phyloP scores from a whole-genome alignment of 2,888 invertebrate genomes.

The Ophion ellenae region DNA sequence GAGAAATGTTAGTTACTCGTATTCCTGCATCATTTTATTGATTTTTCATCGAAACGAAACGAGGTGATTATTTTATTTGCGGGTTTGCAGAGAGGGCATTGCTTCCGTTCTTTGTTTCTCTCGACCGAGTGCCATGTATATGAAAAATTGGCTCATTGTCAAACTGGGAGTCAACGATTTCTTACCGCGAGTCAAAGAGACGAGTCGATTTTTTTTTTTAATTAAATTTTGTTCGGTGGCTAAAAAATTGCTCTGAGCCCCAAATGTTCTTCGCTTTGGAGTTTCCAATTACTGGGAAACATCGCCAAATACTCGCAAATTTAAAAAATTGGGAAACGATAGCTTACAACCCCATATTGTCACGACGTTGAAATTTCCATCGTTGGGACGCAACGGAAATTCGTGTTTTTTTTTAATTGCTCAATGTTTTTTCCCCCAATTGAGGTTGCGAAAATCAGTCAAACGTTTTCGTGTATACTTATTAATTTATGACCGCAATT shows the following conservation, averaged over 20 bases:
- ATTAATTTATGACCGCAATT: no score
- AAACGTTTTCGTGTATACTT: no score
- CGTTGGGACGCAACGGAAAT: no score
- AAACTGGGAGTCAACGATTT: background rate
- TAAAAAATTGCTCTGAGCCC: background rate
- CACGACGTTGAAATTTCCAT: background rate
- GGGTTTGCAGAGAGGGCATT: constrained; percentile 31
- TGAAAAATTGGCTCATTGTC: background rate
- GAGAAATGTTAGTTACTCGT: constrained; percentile 72
- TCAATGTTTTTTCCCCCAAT: no score
- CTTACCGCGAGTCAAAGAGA: background rate
- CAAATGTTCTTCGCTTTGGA: no score
- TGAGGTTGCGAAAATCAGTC: no score
- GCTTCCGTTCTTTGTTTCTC: background rate
- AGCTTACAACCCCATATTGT: constrained; percentile 44
- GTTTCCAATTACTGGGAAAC: background rate
- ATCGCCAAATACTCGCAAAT: background rate
- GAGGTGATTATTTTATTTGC: constrained; percentile 25
- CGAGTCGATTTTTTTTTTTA: background rate
- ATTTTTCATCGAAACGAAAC: background rate
- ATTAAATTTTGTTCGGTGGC: background rate
- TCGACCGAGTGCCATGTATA: background rate
- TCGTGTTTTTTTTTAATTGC: no score
- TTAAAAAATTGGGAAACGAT: constrained; percentile 3
- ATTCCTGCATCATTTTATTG: background rate